Conservation (phyloP, 2,797 vertebrate species). For the Hozukius guyotensis region DNA sequence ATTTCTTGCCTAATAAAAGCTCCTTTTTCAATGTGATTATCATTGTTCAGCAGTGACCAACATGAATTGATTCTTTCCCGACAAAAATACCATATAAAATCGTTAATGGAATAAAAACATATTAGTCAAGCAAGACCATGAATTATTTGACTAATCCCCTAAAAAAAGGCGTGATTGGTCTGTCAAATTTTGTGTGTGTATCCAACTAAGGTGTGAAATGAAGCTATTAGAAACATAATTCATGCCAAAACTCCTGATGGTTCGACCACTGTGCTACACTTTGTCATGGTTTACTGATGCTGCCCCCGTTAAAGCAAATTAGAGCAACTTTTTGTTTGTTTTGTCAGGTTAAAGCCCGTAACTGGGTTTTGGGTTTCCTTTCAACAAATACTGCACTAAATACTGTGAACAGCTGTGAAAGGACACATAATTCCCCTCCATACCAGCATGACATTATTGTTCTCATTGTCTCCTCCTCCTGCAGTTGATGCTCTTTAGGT, state of each 20-base stretch:
- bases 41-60: background rate
- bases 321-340: background rate
- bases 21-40: background rate
- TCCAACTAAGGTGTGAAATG: background rate
- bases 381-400: background rate
- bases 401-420: background rate
- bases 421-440: background rate
- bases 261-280: background rate
- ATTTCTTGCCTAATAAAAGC: background rate
- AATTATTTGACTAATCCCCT: too few relatives aligned
- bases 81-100: too few relatives aligned
- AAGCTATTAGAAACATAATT: background rate
- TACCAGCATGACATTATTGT: background rate
- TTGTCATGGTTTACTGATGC: background rate
- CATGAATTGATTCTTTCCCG: too few relatives aligned
- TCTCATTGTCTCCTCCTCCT: background rate
- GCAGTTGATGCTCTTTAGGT: background rate
- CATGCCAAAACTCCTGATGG: background rate
- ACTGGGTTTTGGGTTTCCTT: background rate
- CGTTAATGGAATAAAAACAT: too few relatives aligned
- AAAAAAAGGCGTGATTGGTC: too few relatives aligned
- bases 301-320: background rate
- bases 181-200: background rate
- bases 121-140: too few relatives aligned
- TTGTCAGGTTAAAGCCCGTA: background rate